phyloP scores from a whole-genome alignment of 2,113 vertebrate genomes.

The Bujurquina vittata region DNA sequence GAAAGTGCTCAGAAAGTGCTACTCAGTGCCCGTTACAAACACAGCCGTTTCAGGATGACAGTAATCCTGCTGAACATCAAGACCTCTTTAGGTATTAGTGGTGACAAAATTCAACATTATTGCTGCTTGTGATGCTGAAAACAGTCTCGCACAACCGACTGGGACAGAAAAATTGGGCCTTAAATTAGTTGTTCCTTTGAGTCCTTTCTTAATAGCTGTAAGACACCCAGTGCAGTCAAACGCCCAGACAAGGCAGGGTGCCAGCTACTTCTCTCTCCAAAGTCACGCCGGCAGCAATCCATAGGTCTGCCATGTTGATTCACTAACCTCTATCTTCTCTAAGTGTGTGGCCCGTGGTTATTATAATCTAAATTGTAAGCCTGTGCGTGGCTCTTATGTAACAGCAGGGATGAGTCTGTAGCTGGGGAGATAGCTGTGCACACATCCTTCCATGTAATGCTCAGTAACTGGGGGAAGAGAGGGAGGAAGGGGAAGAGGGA shows the following conservation, averaged over 20 bases:
- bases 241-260: not conserved
- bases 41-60: slow-evolving; percentile 38
- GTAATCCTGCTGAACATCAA: slow-evolving; percentile 35
- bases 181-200: not conserved
- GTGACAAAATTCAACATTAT: not conserved
- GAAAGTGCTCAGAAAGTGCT: not conserved
- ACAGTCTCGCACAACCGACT: not conserved
- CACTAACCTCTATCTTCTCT: slow-evolving; percentile 60
- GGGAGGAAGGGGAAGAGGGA: not conserved
- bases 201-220: not conserved
- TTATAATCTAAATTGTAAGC: slow-evolving; percentile 74
- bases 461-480: slow-evolving; percentile 1
- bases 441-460: slow-evolving; percentile 35
- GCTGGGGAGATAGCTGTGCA: slow-evolving; percentile 38
- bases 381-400: slow-evolving; percentile 71
- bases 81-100: slow-evolving; percentile 1
- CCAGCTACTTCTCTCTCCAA: not conserved
- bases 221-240: not conserved
- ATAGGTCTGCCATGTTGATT: slow-evolving; percentile 44
- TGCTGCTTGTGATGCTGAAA: not conserved
- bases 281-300: slow-evolving; percentile 15
- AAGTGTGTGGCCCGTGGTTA: slow-evolving; percentile 41
- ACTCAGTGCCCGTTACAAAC: slow-evolving; percentile 1
- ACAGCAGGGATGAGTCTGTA: slow-evolving; percentile 60
- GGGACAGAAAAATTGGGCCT: not conserved